Evolutionary conservation across 1,140 invertebrate genomes (phyloP).

Genomic region (Rhysida immarginata): DNA sequence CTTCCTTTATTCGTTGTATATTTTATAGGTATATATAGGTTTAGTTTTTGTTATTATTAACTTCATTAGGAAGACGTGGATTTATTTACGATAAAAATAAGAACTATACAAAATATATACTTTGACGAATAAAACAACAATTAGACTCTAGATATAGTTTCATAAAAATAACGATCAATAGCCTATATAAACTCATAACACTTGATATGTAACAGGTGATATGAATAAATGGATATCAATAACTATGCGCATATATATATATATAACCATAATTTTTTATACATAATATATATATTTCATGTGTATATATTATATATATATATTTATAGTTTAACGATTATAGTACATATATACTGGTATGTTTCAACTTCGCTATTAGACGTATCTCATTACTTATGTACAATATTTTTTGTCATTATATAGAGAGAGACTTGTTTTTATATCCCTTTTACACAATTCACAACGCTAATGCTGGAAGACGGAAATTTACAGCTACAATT

Average conservation of each 20-base stretch:
- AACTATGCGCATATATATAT: too few relatives aligned
- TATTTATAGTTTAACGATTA: background rate
- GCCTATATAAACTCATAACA: background rate
- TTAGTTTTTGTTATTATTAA: background rate
- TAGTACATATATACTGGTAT: background rate
- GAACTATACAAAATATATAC: background rate
- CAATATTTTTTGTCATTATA: too few relatives aligned
- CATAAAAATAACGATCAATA: conserved; percentile 4
- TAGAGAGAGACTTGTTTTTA: too few relatives aligned
- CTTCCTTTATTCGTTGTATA: too few relatives aligned
- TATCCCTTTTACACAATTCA: too few relatives aligned
- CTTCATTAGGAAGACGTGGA: conserved; percentile 1
- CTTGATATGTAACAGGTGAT: conserved; percentile 1
- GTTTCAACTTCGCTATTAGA: too few relatives aligned
- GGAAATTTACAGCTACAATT: too few relatives aligned
- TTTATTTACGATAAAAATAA: background rate
- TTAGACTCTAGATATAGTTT: background rate
- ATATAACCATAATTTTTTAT: background rate
- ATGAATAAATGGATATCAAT: background rate
- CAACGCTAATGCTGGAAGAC: too few relatives aligned
- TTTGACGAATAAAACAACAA: background rate
- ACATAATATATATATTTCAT: background rate
- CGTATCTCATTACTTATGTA: too few relatives aligned
- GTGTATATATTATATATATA: background rate
- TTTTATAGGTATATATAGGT: too few relatives aligned